phyloP scores from a whole-genome alignment of 2,113 vertebrate genomes.

The Zapus hudsonius region DNA sequence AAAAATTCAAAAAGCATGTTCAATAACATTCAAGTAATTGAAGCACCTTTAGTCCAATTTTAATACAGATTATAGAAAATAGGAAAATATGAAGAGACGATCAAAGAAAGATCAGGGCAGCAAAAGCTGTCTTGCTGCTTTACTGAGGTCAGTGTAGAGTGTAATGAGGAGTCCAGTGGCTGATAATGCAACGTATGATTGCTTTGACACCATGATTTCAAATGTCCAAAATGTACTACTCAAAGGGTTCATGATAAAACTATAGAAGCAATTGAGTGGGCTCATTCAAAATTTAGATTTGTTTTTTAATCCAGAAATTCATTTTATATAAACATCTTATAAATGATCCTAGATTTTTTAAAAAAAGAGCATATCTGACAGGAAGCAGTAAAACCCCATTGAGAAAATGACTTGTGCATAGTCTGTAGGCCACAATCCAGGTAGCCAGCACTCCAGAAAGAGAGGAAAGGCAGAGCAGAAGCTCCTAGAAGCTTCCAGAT shows the following conservation, averaged over 20 bases:
- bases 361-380: background rate
- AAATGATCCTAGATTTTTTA: background rate
- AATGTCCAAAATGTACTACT: background rate
- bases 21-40: background rate
- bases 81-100: background rate
- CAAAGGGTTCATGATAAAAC: no score
- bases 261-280: background rate
- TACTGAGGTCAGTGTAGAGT: no score
- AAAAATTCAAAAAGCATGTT: background rate
- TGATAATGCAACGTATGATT: background rate
- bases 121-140: background rate
- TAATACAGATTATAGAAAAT: background rate
- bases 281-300: background rate
- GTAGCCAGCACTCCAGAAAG: background rate
- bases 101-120: background rate
- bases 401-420: background rate
- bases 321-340: background rate
- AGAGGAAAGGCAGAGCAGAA: background rate
- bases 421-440: background rate
- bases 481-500: no score
- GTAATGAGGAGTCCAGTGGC: background rate
- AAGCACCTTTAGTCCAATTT: background rate
- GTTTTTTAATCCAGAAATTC: background rate
- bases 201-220: background rate
- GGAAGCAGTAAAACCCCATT: background rate